phyloP scores from a whole-genome alignment of 2,797 vertebrate species.

The Manis pentadactyla region DNA sequence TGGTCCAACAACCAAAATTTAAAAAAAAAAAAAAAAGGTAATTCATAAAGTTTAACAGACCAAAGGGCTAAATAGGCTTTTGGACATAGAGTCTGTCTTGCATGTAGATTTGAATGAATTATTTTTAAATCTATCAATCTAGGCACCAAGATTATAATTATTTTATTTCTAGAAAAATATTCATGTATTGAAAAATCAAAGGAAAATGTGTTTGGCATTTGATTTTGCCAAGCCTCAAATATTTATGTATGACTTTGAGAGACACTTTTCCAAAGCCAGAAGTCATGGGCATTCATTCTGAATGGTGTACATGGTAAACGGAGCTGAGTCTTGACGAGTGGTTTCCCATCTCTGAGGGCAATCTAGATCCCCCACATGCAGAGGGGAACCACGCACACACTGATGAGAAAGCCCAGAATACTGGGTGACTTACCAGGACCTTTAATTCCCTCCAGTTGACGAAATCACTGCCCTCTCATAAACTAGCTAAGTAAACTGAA shows the following conservation, averaged over 20 bases:
- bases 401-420: not conserved
- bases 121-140: constrained; percentile 64
- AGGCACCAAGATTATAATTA: constrained; percentile 51
- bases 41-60: constrained; percentile 60
- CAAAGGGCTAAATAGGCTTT: not conserved
- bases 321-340: not conserved
- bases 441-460: not conserved
- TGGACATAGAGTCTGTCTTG: constrained; percentile 29
- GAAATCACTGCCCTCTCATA: not conserved
- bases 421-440: not conserved
- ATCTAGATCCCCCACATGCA: not conserved
- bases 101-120: constrained; percentile 35
- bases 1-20: constrained; percentile 52
- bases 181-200: constrained; percentile 47
- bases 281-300: not conserved
- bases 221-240: not conserved
- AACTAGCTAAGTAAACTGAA: not conserved
- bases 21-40: not conserved
- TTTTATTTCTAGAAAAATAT: constrained; percentile 50
- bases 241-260: constrained; percentile 14
- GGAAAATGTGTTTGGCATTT: constrained; percentile 23
- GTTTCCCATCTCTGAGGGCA: not conserved
- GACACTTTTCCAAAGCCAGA: not conserved
- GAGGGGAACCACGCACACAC: not conserved
- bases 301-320: not conserved